Evolutionary conservation across 2,888 invertebrate genomes (phyloP).

Genomic region (Archips xylosteana): DNA sequence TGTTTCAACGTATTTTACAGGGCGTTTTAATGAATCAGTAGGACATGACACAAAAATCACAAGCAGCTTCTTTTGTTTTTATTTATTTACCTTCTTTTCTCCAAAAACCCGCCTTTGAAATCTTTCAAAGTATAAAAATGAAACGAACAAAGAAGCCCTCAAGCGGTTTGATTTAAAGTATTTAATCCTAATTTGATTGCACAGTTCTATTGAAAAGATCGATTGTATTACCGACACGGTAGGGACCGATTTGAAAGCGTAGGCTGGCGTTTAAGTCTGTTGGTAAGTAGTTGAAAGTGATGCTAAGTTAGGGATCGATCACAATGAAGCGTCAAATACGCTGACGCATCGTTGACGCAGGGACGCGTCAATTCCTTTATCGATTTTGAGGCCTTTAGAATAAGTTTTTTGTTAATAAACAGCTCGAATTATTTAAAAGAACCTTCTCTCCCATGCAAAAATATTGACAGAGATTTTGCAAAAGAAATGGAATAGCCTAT

Average conservation of each 20-base stretch:
- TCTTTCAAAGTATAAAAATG: slow-evolving; percentile 36
- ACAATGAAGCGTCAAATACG: not conserved
- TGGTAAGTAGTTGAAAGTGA: slow-evolving; percentile 4
- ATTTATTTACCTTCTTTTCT: not conserved
- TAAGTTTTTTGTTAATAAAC: too few species aligned
- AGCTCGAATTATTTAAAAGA: too few species aligned
- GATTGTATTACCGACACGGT: not conserved
- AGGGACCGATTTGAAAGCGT: not conserved
- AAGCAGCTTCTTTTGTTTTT: not conserved
- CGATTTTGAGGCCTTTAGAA: not conserved
- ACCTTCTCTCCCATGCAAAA: too few species aligned
- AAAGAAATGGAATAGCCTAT: too few species aligned
- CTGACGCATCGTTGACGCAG: not conserved
- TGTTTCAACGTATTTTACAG: too few species aligned
- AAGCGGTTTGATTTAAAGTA: slow-evolving; percentile 40
- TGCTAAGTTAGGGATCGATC: slow-evolving; percentile 8
- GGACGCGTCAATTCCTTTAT: not conserved
- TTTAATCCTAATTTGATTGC: slow-evolving; percentile 45
- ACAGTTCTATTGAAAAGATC: slow-evolving; percentile 26
- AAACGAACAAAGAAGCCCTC: slow-evolving; percentile 23
- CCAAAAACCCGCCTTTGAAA: slow-evolving; percentile 26
- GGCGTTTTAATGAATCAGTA: too few species aligned
- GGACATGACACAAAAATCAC: too few species aligned
- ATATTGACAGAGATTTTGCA: too few species aligned
- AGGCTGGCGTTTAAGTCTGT: not conserved